Evolutionary conservation across 2,113 vertebrate species (phyloP).

Genomic region (Geococcyx californianus): DNA sequence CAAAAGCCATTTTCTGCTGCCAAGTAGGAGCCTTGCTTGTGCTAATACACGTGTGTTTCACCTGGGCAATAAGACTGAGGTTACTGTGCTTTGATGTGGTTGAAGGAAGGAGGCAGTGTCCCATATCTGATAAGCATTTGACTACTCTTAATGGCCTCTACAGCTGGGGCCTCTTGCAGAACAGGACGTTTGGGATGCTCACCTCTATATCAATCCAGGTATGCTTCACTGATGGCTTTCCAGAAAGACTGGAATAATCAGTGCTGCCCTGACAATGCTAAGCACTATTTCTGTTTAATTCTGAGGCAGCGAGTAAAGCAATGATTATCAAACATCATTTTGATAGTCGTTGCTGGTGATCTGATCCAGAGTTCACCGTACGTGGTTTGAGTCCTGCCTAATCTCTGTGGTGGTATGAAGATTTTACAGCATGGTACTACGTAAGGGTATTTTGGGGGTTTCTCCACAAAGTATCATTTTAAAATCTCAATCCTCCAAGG

Average conservation of each 20-base stretch:
- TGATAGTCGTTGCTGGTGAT: background rate
- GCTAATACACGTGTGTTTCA: fast-evolving
- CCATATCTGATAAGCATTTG: background rate
- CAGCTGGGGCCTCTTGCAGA: background rate
- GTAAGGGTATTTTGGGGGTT: background rate
- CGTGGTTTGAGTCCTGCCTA: background rate
- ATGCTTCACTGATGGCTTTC: background rate
- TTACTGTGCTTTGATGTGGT: background rate
- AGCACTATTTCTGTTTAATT: background rate
- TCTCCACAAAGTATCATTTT: background rate
- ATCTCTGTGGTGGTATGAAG: background rate
- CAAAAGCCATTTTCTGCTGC: background rate
- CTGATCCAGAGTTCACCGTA: background rate
- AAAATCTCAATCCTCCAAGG: background rate
- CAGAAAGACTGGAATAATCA: background rate
- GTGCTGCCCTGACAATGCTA: background rate
- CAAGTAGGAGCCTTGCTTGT: background rate
- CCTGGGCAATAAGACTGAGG: background rate
- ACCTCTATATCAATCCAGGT: background rate
- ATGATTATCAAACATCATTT: background rate
- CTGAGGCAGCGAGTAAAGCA: background rate
- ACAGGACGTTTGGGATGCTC: background rate
- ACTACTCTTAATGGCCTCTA: background rate
- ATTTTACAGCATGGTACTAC: too few species aligned
- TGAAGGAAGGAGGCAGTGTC: background rate